A percentile compares a stretch with the other conserved stretches of the same genome.
These are phyloP conservation scores for Lithosia quadra DNA, from an alignment of 2,888 invertebrate genomes.

Conservation along the genomic window DNA sequence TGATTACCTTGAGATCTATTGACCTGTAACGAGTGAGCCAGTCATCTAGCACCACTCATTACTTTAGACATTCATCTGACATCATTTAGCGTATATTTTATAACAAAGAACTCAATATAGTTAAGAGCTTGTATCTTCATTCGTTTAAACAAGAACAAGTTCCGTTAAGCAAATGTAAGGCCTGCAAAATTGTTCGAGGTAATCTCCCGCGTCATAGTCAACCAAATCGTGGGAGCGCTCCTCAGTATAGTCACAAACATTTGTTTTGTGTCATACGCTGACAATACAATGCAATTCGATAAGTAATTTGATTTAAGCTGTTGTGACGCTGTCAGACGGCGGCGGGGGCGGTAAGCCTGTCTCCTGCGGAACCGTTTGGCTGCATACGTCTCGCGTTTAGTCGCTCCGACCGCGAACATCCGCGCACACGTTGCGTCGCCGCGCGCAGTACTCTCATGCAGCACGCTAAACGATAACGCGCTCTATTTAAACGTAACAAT, in stretches of 20 bases:
- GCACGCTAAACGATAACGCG: constrained; percentile 74
- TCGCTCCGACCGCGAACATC: constrained; percentile 74
- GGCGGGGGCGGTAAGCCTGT: constrained; percentile 62
- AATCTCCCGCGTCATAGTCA: constrained; percentile 63
- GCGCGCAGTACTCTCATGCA: constrained; percentile 48
- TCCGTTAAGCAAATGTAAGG: constrained; percentile 44
- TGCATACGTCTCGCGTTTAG: constrained; percentile 58
- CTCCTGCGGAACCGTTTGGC: constrained; percentile 46
- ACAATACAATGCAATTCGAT: constrained; percentile 71
- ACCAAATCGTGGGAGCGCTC: constrained; percentile 73
- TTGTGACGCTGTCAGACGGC: constrained; percentile 63
- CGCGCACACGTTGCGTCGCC: constrained; percentile 73
- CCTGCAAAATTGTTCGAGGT: constrained; percentile 37
- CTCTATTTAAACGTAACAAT: constrained; percentile 75
- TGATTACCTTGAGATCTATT: constrained; percentile 77
- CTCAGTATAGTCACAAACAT: constrained; percentile 61
- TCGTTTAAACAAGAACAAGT: constrained; percentile 45
- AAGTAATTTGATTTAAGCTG: constrained; percentile 77
- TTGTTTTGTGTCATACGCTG: constrained; percentile 69
- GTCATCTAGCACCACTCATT: constrained; percentile 49
- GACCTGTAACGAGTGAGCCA: constrained; percentile 66
- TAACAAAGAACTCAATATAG: constrained; percentile 43
- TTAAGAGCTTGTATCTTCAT: constrained; percentile 29
- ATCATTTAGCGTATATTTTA: constrained; percentile 35
- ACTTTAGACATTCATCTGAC: constrained; percentile 51